These are phyloP conservation scores for Poliocrania exsul DNA, from an alignment of 2,797 vertebrate genomes.

Conservation along the genomic window DNA sequence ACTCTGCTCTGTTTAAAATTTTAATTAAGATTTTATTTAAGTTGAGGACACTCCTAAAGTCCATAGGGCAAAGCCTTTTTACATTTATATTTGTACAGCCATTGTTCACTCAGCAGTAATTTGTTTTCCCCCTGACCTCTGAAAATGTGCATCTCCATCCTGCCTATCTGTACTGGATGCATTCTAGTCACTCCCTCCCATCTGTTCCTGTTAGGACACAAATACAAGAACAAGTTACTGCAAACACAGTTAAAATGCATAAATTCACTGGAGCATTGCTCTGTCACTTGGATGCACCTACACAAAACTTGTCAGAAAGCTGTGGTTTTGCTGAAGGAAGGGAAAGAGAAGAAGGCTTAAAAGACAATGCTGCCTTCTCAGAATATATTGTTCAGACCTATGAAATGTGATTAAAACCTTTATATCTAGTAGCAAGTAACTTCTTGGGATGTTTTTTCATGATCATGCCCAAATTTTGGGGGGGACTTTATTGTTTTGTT, in stretches of 20 bases:
- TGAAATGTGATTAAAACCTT: background rate
- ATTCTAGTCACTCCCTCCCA: background rate
- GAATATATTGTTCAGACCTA: background rate
- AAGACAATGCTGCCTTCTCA: background rate
- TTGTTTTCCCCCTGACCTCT: background rate
- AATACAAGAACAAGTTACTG: background rate
- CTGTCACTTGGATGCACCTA: background rate
- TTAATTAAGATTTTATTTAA: conserved; percentile 14
- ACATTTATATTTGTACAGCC: background rate
- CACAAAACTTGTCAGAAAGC: background rate
- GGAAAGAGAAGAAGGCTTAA: background rate
- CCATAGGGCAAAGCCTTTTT: background rate
- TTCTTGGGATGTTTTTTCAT: background rate
- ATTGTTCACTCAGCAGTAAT: background rate
- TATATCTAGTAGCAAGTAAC: background rate
- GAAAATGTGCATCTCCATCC: background rate
- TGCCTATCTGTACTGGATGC: background rate
- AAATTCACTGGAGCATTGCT: background rate
- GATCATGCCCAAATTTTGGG: background rate
- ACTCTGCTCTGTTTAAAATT: background rate
- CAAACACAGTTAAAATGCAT: background rate
- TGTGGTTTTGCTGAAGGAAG: background rate
- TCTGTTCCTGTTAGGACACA: background rate
- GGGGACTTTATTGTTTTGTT: background rate
- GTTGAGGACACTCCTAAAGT: background rate